Evolutionary conservation across 2,888 invertebrate species (phyloP).

Genomic region (Heliconius aoede): DNA sequence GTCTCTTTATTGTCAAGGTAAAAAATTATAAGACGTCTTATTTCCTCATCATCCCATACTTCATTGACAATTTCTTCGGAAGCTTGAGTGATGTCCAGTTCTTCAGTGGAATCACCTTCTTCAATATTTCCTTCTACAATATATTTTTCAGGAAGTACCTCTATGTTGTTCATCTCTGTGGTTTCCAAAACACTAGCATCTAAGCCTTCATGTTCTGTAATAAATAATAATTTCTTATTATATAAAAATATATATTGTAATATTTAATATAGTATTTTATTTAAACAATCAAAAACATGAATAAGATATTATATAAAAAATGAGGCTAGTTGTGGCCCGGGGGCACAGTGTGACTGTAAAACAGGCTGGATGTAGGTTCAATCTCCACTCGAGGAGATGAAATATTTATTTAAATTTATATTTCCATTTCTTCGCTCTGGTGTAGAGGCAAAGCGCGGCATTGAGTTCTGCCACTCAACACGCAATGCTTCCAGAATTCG

Average conservation of each 20-base stretch:
- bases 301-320: not conserved
- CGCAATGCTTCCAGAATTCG: no score
- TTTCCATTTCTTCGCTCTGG: no score
- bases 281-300: not conserved
- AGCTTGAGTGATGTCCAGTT: constrained; percentile 46
- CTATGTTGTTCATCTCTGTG: constrained; percentile 42
- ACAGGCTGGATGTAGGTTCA: no score
- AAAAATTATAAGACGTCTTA: constrained; percentile 67
- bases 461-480: no score
- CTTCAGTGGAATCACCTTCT: constrained; percentile 51
- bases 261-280: no score
- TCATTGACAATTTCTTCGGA: constrained; percentile 50
- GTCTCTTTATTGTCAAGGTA: constrained; percentile 74
- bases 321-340: no score
- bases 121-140: constrained; percentile 51
- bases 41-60: constrained; percentile 68
- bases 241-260: no score
- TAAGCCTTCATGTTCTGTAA: constrained; percentile 62
- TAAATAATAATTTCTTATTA: not conserved
- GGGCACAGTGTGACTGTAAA: no score
- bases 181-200: constrained; percentile 48
- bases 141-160: constrained; percentile 51
- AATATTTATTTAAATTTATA: no score
- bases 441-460: no score
- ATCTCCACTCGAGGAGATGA: no score